Conservation (phyloP, 2,888 invertebrate genomes). For the Apodemia zela region DNA sequence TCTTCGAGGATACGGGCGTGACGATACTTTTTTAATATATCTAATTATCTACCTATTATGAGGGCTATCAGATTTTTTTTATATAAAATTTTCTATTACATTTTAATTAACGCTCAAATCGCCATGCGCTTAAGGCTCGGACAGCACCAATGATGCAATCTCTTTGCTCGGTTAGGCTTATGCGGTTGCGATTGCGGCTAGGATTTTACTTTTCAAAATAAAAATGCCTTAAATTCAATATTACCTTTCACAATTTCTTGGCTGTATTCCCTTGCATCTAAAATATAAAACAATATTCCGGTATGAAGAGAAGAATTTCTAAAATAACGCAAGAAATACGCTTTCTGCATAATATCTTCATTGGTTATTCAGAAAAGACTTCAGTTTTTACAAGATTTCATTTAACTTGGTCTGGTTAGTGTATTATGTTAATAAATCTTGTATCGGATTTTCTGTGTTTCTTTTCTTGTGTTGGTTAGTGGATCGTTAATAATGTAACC, state of each 20-base stretch:
- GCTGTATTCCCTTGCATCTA: background rate
- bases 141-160: slow-evolving; percentile 27
- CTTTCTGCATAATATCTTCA: background rate
- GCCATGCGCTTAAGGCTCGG: slow-evolving; percentile 20
- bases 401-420: background rate
- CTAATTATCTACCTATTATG: no score
- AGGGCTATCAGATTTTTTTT: no score
- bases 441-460: no score
- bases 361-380: background rate
- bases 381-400: background rate
- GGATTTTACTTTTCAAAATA: slow-evolving; percentile 32
- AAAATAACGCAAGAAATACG: background rate
- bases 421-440: no score
- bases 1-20: no score
- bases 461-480: no score
- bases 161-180: slow-evolving; percentile 34
- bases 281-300: background rate
- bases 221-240: slow-evolving; percentile 15
- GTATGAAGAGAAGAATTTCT: background rate
- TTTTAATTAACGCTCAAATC: background rate
- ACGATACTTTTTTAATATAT: no score
- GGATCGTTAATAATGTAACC: no score
- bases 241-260: slow-evolving; percentile 5
- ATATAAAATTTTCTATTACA: background rate
- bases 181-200: slow-evolving; percentile 27